Evolutionary conservation across 2,113 vertebrate species (phyloP).

Genomic region (Chionis minor): DNA sequence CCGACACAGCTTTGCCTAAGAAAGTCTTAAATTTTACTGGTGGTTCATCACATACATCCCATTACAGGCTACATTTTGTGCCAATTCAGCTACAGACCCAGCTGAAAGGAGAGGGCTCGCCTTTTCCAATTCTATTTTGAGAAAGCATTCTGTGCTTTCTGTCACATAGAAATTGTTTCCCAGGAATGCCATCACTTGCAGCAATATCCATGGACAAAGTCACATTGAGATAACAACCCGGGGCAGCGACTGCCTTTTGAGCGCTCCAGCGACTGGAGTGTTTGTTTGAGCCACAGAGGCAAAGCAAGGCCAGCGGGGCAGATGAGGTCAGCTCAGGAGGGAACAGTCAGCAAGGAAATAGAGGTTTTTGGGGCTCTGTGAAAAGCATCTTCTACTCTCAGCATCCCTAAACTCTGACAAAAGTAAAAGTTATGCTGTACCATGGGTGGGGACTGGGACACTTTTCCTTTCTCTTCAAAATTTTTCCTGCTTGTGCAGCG

Average conservation of each 20-base stretch:
- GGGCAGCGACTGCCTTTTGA: neutral
- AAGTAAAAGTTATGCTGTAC: neutral
- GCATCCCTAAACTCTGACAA: neutral
- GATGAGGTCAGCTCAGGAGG: rapidly evolving
- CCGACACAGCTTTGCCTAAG: neutral
- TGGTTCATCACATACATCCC: neutral
- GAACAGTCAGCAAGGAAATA: neutral
- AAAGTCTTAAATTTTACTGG: no score
- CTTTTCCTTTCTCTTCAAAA: neutral
- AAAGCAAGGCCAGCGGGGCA: neutral
- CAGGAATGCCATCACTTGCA: neutral
- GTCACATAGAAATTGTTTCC: neutral
- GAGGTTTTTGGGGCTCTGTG: neutral
- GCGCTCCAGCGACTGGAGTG: rapidly evolving
- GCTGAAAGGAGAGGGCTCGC: neutral
- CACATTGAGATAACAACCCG: no score
- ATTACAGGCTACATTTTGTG: no score
- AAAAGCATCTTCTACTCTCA: neutral
- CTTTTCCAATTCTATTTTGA: neutral
- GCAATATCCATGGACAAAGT: neutral
- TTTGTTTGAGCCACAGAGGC: neutral
- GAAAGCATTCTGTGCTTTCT: neutral
- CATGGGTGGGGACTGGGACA: rapidly evolving
- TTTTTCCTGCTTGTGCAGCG: neutral
- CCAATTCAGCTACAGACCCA: no score